These are phyloP conservation scores for Hypena proboscidalis DNA, from an alignment of 2,888 invertebrate species.

Conservation along the genomic window DNA sequence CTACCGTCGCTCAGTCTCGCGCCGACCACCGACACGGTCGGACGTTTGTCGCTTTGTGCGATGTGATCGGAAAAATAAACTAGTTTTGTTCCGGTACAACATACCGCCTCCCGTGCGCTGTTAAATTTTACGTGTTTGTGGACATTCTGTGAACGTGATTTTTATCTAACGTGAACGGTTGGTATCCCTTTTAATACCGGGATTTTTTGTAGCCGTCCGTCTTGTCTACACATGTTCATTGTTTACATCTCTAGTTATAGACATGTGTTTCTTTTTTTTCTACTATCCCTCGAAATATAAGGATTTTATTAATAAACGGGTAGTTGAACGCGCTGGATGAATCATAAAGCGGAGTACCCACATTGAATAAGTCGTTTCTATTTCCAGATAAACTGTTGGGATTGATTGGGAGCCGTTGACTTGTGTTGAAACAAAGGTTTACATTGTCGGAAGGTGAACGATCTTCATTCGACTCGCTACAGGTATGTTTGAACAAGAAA, in stretches of 20 bases:
- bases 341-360: conserved; percentile 69
- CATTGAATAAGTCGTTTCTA: conserved; percentile 81
- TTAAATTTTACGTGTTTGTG: conserved; percentile 71
- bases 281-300: conserved; percentile 58
- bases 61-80: conserved; percentile 79
- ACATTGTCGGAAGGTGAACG: conserved; percentile 80
- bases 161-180: conserved; percentile 74
- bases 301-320: conserved; percentile 70
- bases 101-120: conserved; percentile 69
- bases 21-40: conserved; percentile 71
- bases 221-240: conserved; percentile 66
- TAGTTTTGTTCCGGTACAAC: conserved; percentile 79
- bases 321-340: conserved; percentile 65
- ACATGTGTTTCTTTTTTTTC: conserved; percentile 70
- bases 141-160: conserved; percentile 73
- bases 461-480: conserved; percentile 71
- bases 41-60: conserved; percentile 68
- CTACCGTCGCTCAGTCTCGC: conserved; percentile 83
- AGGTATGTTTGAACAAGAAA: conserved; percentile 74
- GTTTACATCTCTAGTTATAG: conserved; percentile 75
- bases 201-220: conserved; percentile 50
- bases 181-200: conserved; percentile 60
- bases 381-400: conserved; percentile 82
- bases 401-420: conserved; percentile 80
- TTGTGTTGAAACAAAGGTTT: conserved; percentile 80